Evolutionary conservation across 2,888 invertebrate species (phyloP).

Genomic region (Hipparchia semele): DNA sequence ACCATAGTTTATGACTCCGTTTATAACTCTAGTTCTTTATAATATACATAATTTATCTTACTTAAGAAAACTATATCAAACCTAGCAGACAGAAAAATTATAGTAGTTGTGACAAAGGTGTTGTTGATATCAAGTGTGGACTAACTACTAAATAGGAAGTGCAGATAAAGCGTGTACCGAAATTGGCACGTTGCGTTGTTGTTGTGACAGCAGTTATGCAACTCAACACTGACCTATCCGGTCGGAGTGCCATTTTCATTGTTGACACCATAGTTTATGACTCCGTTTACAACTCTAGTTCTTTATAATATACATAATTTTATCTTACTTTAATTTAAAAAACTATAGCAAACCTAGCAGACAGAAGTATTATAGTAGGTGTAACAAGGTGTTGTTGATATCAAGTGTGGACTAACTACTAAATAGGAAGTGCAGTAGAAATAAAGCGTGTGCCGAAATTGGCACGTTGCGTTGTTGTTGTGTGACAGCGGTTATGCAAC

Average conservation of each 20-base stretch:
- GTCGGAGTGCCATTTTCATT: constrained; percentile 76
- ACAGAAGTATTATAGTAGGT: constrained; percentile 13
- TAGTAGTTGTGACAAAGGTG: constrained; percentile 21
- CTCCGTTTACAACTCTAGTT: too few species aligned
- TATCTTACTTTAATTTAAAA: not conserved
- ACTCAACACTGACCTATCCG: constrained; percentile 81
- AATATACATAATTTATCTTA: constrained; percentile 37
- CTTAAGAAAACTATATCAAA: not conserved
- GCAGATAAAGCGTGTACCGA: constrained; percentile 50
- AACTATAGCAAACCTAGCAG: constrained; percentile 2
- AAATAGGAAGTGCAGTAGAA: constrained; percentile 37
- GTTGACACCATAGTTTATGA: constrained; percentile 80
- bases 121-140: constrained; percentile 32
- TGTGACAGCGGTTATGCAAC: constrained; percentile 74
- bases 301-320: constrained; percentile 42
- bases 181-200: constrained; percentile 57
- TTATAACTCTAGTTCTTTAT: constrained; percentile 45
- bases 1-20: constrained; percentile 46
- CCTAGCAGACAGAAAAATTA: constrained; percentile 12
- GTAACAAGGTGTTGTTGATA: constrained; percentile 26
- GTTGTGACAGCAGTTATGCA: constrained; percentile 75
- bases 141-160: constrained; percentile 35
- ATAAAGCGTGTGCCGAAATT: constrained; percentile 55
- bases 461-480: constrained; percentile 55
- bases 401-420: constrained; percentile 28